A percentile compares a stretch with the other conserved stretches of the same genome.
These are phyloP conservation scores for Sitta carolinensis DNA, from an alignment of 2,797 vertebrate genomes.

Conservation along the genomic window DNA sequence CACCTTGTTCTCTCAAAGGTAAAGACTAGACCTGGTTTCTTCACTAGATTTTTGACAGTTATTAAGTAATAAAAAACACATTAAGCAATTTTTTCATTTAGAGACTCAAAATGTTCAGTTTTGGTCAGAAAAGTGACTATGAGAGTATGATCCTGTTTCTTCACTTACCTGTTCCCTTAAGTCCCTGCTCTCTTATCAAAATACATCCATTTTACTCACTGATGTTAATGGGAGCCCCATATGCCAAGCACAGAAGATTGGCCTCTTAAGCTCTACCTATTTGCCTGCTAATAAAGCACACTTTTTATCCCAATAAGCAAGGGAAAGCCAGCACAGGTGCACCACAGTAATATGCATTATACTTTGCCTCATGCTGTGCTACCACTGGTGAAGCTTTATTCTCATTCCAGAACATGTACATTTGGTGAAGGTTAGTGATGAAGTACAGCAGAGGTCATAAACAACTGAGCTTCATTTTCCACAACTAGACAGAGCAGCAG, in stretches of 20 bases:
- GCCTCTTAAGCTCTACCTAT: neutral
- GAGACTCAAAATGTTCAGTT: neutral
- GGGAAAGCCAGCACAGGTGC: conserved; percentile 13
- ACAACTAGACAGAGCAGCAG: neutral
- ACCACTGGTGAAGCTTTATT: neutral
- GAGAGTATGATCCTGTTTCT: neutral
- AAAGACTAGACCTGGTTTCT: neutral
- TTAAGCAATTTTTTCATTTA: neutral
- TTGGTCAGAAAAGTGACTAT: neutral
- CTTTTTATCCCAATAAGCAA: neutral
- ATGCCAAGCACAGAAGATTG: neutral
- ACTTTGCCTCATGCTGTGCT: conserved; percentile 6
- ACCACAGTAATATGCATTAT: neutral
- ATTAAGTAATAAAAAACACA: neutral
- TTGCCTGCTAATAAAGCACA: neutral
- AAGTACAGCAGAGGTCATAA: conserved; percentile 26
- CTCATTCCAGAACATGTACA: conserved; percentile 17
- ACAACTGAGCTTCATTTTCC: conserved; percentile 24
- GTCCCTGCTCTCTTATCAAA: neutral
- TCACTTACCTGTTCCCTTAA: neutral
- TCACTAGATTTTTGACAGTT: neutral
- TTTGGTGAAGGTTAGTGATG: conserved; percentile 35
- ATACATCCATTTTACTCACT: neutral
- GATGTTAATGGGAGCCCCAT: neutral
- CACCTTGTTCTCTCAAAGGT: neutral